Evolutionary conservation across 2,797 vertebrate species (phyloP).

Genomic region (Epinephelus coioides): DNA sequence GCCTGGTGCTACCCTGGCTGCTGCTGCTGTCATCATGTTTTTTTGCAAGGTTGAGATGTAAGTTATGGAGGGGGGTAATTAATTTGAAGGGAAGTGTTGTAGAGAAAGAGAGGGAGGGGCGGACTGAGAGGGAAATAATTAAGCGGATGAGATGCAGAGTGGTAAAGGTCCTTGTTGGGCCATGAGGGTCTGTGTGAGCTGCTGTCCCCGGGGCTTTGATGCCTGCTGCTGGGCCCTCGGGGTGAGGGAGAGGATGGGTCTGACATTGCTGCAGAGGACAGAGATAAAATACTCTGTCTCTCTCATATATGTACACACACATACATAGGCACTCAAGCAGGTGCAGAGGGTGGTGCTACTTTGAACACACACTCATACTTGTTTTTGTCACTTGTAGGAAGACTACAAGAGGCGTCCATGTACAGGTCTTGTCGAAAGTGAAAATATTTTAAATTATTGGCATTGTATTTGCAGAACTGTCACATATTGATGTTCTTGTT

Average conservation of each 20-base stretch:
- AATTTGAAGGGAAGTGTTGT: conserved; percentile 43
- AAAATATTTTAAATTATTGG: not conserved
- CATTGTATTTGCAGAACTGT: not conserved
- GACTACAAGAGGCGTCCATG: not conserved
- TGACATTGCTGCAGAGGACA: conserved; percentile 68
- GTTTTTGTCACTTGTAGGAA: not conserved
- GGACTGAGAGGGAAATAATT: conserved; percentile 52
- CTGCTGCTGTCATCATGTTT: conserved; percentile 1
- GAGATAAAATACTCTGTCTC: conserved; percentile 34
- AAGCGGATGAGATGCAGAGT: conserved; percentile 49
- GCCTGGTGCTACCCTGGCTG: conserved; percentile 9
- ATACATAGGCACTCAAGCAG: not conserved
- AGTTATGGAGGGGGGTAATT: conserved; percentile 40
- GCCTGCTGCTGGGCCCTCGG: conserved; percentile 48
- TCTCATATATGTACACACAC: not conserved
- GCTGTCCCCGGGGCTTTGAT: conserved; percentile 56
- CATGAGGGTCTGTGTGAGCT: conserved; percentile 49
- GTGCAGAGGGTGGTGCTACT: conserved; percentile 14
- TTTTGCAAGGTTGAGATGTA: conserved; percentile 31
- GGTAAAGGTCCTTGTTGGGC: conserved; percentile 60
- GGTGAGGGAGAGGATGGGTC: conserved; percentile 36
- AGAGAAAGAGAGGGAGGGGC: conserved; percentile 8
- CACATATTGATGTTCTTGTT: not conserved
- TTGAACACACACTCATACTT: not conserved
- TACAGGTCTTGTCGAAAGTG: not conserved